Evolutionary conservation across 2,797 vertebrate species (phyloP), one percentile per base, ranked within the genome.

Genomic region (Hydrolagus colliei): DNA sequence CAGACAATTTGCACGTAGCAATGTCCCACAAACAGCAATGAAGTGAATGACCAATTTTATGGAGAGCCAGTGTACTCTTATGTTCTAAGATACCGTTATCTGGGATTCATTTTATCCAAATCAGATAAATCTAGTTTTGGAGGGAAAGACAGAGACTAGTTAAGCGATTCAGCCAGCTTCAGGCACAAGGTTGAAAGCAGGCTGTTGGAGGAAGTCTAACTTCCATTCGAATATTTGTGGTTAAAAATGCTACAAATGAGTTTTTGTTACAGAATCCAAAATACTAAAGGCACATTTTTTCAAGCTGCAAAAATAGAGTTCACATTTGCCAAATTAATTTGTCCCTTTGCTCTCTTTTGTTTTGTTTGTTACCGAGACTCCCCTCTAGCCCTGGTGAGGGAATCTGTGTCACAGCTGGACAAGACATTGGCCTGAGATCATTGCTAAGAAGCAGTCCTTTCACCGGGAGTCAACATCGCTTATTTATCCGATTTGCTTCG

Each of bases 291-390:
- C 65, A 65, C 65, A 12, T 27, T 79, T 63, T 63, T 67, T 12
- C 62, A 65, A 67, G 65, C 32, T 71, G 32, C 65, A 84, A 5
- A 82, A 67, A 71, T 32, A 41, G 65, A 71, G 65, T 20, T 71
- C 41, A 52, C 65, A 14, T 84, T 71, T 27, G 67, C 71, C 63
- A 84, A 84, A 68, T 84, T 35, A 9, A 68, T 82, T 68, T 27
- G 27, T 67, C 67, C 35, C 14, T 67, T 67, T 13, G 4, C 14
- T 63, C 32, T 63, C 11, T 16, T 41, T 71, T 63, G 63, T 84
- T 84, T n/a, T 63, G 12, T 52, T 71, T 84, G 32, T 68, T 41
- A n/a, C 9, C 71, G 65, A 52, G 71, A 68, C 22, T 0, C 35
- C 65, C 11, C 65, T 65, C 9, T 82, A 5, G 41, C 20, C 68